Evolutionary conservation across 2,888 invertebrate genomes (phyloP), one percentile per base, ranked within the genome.

Genomic region (Chloroclystis v-ata): DNA sequence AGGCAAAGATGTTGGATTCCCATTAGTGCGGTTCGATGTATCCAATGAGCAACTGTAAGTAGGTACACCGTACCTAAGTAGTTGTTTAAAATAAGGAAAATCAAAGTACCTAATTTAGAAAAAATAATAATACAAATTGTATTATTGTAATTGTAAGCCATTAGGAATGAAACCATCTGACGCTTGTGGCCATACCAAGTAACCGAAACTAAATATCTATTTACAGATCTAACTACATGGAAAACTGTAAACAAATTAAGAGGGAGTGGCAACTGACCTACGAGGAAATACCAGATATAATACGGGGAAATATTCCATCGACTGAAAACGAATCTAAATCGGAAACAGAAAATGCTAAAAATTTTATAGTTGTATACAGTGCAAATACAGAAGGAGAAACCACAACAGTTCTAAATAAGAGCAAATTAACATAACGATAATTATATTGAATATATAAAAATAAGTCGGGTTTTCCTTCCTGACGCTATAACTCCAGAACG

Each of bases 181-280:
- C n/a, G n/a, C n/a, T n/a, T n/a, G n/a, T n/a, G n/a, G n/a, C n/a
- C n/a, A n/a, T n/a, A n/a, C n/a, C n/a, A n/a, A n/a, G n/a, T n/a
- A n/a, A n/a, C n/a, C n/a, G n/a, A n/a, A n/a, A n/a, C n/a, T n/a
- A n/a, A n/a, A 20, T 20, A 20, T 4, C 29, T 24, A 28, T 33
- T 43, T 10, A 4, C 69, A 86, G 86, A 38, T 72, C 74, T n/a
- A 67, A 74, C 53, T 60, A 66, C 24, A 54, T 86, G 32, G 78
- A 79, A 8, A 44, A 11, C 3, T 24, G 84, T 11, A 58, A 79
- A 11, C 53, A 86, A 11, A 53, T 86, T 7, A 78, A 69, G 39
- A 85, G 78, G 50, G 87, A 84, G 63, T 86, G 83, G 77, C 75
- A 80, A 45, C 59, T 79, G 10, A 56, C 64, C 1, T 81, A 77